phyloP scores from a whole-genome alignment of 2,113 vertebrate genomes.

The Diadophis punctatus region DNA sequence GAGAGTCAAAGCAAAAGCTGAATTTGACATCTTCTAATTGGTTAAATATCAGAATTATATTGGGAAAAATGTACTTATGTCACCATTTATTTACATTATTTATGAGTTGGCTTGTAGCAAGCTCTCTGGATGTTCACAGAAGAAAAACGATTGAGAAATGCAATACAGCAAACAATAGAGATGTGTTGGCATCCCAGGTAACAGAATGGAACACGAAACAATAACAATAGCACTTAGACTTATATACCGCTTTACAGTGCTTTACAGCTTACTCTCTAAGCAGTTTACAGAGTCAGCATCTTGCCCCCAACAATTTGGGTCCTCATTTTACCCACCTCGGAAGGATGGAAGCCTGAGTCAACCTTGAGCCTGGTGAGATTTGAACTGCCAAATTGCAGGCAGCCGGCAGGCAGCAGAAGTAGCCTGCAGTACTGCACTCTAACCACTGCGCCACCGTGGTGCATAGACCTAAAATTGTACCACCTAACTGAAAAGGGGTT shows the following conservation, averaged over 20 bases:
- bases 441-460: no score
- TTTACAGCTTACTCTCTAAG: no score
- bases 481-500: neutral
- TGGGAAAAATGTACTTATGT: neutral
- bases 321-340: no score
- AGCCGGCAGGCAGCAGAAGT: no score
- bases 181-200: neutral
- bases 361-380: no score
- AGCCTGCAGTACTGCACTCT: no score
- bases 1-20: neutral
- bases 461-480: neutral
- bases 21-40: neutral
- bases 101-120: neutral
- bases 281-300: no score
- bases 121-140: neutral
- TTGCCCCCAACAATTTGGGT: no score
- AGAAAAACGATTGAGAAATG: neutral
- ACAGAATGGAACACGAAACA: neutral
- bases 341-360: no score
- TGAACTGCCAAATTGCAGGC: no score
- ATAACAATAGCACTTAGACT: no score
- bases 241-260: no score
- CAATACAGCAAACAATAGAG: neutral
- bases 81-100: neutral
- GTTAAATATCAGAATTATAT: neutral